Base-by-base conservation (phyloP, 1,140 invertebrate genomes). In the Babylonia areolata region DNA sequence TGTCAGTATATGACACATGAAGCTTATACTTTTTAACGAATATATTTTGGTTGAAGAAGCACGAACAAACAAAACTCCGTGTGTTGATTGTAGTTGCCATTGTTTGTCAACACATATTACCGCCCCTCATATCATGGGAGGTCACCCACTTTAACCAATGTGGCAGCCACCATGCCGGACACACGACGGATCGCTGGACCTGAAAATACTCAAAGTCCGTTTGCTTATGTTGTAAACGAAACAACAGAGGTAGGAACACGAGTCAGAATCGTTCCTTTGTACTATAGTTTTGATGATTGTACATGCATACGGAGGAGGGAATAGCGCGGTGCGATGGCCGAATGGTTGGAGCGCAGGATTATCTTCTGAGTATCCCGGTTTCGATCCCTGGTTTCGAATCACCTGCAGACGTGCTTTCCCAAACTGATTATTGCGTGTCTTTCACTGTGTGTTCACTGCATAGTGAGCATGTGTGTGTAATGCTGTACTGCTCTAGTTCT, bases 131-230 rank as follows among this genome's bases (percentile, higher is more conserved):
- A 83, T 35, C 3, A 39, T 39, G 31, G 31, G 31, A 35, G 40
- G 79, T 64, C n/a, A n/a, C 15, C 20, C 35, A 78, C 28, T 3
- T 23, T 78, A 71, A 31, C 40, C 54, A 82, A 69, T 82, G 81
- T 82, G 81, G 58, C 64, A 9, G 54, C 39, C 54, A 58, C 64
- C 82, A 84, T 84, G 82, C 82, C 88, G 12, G 91, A 92, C 84
- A 89, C 91, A n/a, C 86, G 88, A 79, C 83, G 91, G 51, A 89
- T 91, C n/a, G 86, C 84, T n/a, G 91, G 91, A 31, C 91, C 91
- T 28, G 90, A 91, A 69, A 75, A 78, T 31, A 87, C 90, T 9
- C 37, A 87, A 12, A 91, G 89, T 84, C 90, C 89, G 31, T 90
- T 64, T 71, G 75, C 78, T 17, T 37, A n/a, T n/a, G n/a, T 87